These are phyloP conservation scores for Eptesicus fuscus DNA, from an alignment of 2,113 vertebrate genomes.

Conservation along the genomic window DNA sequence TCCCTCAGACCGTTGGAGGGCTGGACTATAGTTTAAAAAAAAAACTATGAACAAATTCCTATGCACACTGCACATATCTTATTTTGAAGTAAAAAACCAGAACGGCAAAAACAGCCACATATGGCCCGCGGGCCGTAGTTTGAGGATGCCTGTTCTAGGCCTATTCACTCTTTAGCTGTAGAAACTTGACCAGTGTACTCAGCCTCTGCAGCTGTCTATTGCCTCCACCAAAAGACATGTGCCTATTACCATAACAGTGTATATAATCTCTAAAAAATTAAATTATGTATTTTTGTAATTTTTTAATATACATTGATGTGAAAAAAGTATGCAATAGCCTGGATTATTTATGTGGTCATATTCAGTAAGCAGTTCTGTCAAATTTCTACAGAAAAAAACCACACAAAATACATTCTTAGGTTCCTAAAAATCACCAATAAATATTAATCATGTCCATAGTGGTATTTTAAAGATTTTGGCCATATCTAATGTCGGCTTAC, in stretches of 20 bases:
- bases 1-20: too few relatives aligned
- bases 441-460: background rate
- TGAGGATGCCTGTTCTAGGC: too few relatives aligned
- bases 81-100: too few relatives aligned
- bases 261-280: background rate
- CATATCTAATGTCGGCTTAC: background rate
- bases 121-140: too few relatives aligned
- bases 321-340: constrained; percentile 46
- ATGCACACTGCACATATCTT: too few relatives aligned
- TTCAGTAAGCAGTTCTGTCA: background rate
- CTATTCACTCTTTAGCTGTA: background rate
- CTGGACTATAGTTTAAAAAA: too few relatives aligned
- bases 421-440: constrained; percentile 47
- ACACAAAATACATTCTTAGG: constrained; percentile 51
- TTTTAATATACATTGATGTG: background rate
- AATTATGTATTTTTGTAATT: background rate
- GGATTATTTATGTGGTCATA: constrained; percentile 40
- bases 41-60: too few relatives aligned
- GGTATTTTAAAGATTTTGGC: background rate
- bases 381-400: constrained; percentile 1
- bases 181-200: background rate
- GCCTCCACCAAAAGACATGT: background rate
- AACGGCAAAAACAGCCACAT: too few relatives aligned
- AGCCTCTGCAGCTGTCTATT: background rate
- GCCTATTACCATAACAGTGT: background rate